Percentiles rank a stretch among this genome's conserved stretches.
Evolutionary conservation across 2,888 invertebrate genomes (phyloP).

Genomic region (Terebella lapidaria): DNA sequence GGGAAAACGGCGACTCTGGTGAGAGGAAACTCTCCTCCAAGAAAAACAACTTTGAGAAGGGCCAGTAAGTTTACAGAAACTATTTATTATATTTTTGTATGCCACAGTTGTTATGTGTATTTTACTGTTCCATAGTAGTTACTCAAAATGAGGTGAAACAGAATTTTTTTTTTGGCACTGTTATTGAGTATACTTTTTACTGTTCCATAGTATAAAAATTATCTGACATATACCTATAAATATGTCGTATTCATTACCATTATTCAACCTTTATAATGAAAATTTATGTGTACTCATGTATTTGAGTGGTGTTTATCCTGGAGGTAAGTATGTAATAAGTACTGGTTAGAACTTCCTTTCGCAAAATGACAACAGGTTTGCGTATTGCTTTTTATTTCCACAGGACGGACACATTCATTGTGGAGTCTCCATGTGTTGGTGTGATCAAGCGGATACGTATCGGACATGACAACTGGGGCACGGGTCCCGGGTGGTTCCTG

Average conservation of each 20-base stretch:
- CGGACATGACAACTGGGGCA: slow-evolving; percentile 51
- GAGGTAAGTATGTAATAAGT: no score
- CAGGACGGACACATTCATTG: slow-evolving; percentile 46
- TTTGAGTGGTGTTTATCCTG: no score
- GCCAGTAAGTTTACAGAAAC: slow-evolving; percentile 35
- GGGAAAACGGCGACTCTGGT: slow-evolving; percentile 50
- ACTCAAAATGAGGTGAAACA: not conserved
- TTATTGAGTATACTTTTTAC: no score
- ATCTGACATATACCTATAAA: no score
- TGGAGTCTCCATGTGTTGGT: slow-evolving; percentile 46
- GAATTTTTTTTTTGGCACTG: not conserved
- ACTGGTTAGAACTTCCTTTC: no score
- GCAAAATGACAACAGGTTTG: no score
- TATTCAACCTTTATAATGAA: no score
- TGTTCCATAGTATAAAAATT: no score
- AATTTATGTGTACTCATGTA: no score
- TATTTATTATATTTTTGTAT: not conserved
- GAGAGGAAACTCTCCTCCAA: slow-evolving; percentile 41
- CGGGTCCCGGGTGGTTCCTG: slow-evolving; percentile 51
- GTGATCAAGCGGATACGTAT: slow-evolving; percentile 43
- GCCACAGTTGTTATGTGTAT: no score
- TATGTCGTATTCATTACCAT: no score
- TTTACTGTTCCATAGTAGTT: no score
- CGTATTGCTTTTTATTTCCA: slow-evolving; percentile 6
- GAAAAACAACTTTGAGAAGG: slow-evolving; percentile 50